Conservation (phyloP, 2,888 invertebrate genomes). For the Tiphia femorata region DNA sequence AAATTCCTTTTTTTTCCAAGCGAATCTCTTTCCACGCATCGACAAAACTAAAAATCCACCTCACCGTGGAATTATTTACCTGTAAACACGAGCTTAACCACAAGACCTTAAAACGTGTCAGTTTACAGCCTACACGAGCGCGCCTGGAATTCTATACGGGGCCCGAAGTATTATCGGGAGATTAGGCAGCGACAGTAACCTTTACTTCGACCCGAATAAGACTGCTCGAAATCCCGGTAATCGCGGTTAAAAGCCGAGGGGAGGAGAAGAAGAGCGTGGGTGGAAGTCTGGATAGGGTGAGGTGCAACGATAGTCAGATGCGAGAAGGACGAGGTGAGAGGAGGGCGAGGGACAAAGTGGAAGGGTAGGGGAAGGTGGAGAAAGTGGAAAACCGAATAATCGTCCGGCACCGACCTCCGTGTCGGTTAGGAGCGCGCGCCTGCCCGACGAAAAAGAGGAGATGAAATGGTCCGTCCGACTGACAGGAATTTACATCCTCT, state of each 20-base stretch:
- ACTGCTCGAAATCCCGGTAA: constrained; percentile 39
- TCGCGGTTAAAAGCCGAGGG: constrained; percentile 42
- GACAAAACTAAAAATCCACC: no score
- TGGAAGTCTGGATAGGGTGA: constrained; percentile 32
- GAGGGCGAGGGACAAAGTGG: constrained; percentile 4
- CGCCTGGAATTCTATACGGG: no score
- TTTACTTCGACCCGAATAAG: constrained; percentile 37
- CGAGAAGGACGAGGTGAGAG: constrained; percentile 7
- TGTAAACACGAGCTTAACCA: no score
- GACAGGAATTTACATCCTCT: constrained; percentile 67
- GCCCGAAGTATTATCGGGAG: no score
- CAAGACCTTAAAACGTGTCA: no score
- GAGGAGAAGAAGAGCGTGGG: constrained; percentile 18
- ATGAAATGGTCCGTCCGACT: constrained; percentile 65
- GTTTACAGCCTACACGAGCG: no score
- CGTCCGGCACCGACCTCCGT: constrained; percentile 54
- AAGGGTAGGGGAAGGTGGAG: constrained; percentile 39
- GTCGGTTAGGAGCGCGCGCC: constrained; percentile 56
- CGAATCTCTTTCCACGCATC: no score
- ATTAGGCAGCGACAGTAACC: constrained; percentile 27
- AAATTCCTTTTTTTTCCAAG: no score
- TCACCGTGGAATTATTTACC: no score
- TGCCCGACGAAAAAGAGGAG: constrained; percentile 55
- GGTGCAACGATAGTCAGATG: constrained; percentile 24
- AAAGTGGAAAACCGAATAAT: constrained; percentile 62